phyloP scores from a whole-genome alignment of 1,140 invertebrate species.

The Probaryconus sp. region DNA sequence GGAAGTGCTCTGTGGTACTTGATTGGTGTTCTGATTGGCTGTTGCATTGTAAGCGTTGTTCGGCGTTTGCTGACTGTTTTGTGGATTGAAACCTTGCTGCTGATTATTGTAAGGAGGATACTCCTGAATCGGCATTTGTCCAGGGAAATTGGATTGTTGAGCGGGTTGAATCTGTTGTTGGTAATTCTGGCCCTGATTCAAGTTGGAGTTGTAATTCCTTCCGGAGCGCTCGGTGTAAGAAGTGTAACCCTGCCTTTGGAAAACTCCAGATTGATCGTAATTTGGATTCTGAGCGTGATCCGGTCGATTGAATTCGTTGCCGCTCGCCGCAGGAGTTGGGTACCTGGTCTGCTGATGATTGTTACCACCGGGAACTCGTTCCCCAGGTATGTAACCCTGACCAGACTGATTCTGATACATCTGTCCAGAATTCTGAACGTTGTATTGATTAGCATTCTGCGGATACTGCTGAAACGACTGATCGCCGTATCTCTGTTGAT shows the following conservation, averaged over 20 bases:
- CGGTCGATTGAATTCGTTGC: conserved; percentile 64
- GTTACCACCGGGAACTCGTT: conserved; percentile 61
- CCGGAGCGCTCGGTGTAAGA: conserved; percentile 67
- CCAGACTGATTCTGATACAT: conserved; percentile 66
- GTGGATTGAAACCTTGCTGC: conserved; percentile 61
- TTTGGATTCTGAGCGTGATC: conserved; percentile 67
- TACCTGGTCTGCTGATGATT: conserved; percentile 65
- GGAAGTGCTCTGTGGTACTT: not conserved
- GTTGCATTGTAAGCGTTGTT: conserved; percentile 48
- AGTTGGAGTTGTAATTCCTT: conserved; percentile 65
- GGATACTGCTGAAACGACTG: conserved; percentile 69
- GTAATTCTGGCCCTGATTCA: conserved; percentile 70
- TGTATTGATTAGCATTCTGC: conserved; percentile 64
- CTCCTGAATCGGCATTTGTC: conserved; percentile 67
- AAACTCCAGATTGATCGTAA: conserved; percentile 68
- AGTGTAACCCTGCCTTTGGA: conserved; percentile 65
- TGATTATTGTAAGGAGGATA: conserved; percentile 69
- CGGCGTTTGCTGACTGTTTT: conserved; percentile 64
- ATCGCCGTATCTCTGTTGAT: conserved; percentile 68
- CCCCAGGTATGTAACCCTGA: conserved; percentile 64
- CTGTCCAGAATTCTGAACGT: conserved; percentile 62
- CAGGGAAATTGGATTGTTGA: conserved; percentile 63
- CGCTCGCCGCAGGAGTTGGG: not conserved
- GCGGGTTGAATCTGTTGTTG: no score
- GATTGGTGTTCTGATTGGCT: conserved; percentile 24